Evolutionary conservation across 1,140 invertebrate genomes (phyloP).

Genomic region (Catajapyx aquilonaris): DNA sequence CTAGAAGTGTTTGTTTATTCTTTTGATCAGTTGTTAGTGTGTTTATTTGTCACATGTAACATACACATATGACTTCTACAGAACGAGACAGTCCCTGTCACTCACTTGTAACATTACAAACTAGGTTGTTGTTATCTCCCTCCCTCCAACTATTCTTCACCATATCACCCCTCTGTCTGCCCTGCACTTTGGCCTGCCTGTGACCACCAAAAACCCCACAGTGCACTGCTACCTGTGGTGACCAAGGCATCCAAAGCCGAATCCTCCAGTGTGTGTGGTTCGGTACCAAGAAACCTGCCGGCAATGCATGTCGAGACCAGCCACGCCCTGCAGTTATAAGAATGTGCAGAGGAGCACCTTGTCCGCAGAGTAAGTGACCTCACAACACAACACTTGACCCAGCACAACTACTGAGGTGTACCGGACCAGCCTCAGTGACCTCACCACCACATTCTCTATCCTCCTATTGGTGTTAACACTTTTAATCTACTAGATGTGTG

Average conservation of each 20-base stretch:
- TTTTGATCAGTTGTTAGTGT: too few species aligned
- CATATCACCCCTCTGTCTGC: background rate
- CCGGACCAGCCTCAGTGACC: slow-evolving; percentile 1
- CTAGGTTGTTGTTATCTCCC: slow-evolving; percentile 2
- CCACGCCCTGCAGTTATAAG: slow-evolving; percentile 51
- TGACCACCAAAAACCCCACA: slow-evolving; percentile 18
- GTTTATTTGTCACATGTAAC: too few species aligned
- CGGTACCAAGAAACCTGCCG: slow-evolving; percentile 54
- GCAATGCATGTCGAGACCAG: slow-evolving; percentile 52
- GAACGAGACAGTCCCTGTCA: too few species aligned
- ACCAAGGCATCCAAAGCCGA: slow-evolving; percentile 52
- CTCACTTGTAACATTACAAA: background rate
- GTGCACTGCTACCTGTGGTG: slow-evolving; percentile 56
- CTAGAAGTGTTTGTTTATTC: too few species aligned
- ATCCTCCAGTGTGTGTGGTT: slow-evolving; percentile 75
- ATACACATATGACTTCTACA: too few species aligned
- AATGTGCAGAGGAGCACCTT: slow-evolving; percentile 43
- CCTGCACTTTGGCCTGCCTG: background rate
- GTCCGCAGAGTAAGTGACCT: slow-evolving; percentile 23
- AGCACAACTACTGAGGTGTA: background rate
- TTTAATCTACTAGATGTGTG: background rate
- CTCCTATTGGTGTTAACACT: background rate
- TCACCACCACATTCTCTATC: background rate
- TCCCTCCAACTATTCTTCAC: background rate
- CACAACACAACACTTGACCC: background rate